These are phyloP conservation scores for Nannoperca australis DNA, from an alignment of 2,797 vertebrate genomes.

Conservation along the genomic window DNA sequence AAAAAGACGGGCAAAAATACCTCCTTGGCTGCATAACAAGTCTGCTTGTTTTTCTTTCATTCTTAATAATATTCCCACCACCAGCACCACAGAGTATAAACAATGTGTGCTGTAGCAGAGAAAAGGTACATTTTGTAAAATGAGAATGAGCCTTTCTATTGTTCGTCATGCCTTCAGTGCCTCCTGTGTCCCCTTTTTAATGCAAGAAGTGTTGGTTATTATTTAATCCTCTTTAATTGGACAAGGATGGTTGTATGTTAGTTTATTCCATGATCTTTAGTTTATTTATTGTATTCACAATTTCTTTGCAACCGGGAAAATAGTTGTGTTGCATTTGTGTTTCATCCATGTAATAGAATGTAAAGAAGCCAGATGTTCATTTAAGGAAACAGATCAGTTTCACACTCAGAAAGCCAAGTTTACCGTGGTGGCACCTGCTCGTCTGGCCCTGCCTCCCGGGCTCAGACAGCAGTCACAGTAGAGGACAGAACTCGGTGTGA, in stretches of 20 bases:
- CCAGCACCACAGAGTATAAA: conserved; percentile 3
- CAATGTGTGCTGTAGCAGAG: conserved; percentile 1
- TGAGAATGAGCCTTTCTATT: not conserved
- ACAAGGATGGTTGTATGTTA: not conserved
- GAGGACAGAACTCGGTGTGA: conserved; percentile 61
- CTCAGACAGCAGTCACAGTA: conserved; percentile 48
- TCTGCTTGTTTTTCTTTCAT: conserved; percentile 40
- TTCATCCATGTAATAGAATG: conserved; percentile 7
- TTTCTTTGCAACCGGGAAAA: not conserved
- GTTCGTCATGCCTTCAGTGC: not conserved
- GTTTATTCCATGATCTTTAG: not conserved
- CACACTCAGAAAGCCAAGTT: conserved; percentile 18
- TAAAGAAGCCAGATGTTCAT: conserved; percentile 36
- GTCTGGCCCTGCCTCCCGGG: conserved; percentile 41
- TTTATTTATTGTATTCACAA: not conserved
- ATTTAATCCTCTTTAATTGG: not conserved
- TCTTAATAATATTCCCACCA: conserved; percentile 46
- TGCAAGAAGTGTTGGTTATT: not conserved
- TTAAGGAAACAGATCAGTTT: conserved; percentile 12
- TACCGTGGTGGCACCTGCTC: conserved; percentile 32
- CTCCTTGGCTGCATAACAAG: conserved; percentile 41
- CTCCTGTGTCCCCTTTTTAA: not conserved
- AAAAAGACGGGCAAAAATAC: conserved; percentile 46
- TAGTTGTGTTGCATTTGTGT: conserved; percentile 2
- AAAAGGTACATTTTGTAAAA: conserved; percentile 11